These are phyloP conservation scores for Plusia festucae DNA, from an alignment of 2,888 invertebrate genomes.

Conservation along the genomic window DNA sequence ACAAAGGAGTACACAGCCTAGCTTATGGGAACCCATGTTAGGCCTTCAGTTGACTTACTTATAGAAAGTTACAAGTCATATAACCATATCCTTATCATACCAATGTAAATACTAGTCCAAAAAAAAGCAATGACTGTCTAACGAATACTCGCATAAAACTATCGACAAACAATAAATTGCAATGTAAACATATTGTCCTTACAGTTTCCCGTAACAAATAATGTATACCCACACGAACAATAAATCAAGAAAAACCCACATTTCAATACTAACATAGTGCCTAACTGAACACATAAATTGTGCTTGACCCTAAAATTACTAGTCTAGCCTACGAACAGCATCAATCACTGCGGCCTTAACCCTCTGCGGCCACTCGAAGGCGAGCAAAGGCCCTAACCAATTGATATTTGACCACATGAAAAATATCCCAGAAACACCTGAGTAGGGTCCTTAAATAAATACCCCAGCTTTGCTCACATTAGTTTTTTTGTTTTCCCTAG, in stretches of 20 bases:
- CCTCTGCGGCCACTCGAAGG: slow-evolving; percentile 35
- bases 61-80: no score
- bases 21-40: no score
- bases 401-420: slow-evolving; percentile 59
- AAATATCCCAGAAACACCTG: slow-evolving; percentile 37
- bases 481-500: slow-evolving; percentile 18
- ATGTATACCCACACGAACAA: background rate
- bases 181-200: background rate
- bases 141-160: background rate
- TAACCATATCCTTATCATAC: no score
- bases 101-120: no score
- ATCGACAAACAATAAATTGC: background rate
- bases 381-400: slow-evolving; percentile 56
- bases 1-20: no score
- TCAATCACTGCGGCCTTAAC: slow-evolving; percentile 60
- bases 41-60: no score
- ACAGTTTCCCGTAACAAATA: slow-evolving; percentile 19
- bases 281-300: slow-evolving; percentile 53
- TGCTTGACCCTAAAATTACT: slow-evolving; percentile 54
- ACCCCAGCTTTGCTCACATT: slow-evolving; percentile 24
- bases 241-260: slow-evolving; percentile 28
- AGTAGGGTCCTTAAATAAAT: slow-evolving; percentile 39
- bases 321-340: slow-evolving; percentile 44
- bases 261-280: slow-evolving; percentile 40
- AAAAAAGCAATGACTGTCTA: no score